Evolutionary conservation across 2,888 invertebrate genomes (phyloP), one percentile per base, ranked within the genome.

Genomic region (Carpatolechia fugitivella): DNA sequence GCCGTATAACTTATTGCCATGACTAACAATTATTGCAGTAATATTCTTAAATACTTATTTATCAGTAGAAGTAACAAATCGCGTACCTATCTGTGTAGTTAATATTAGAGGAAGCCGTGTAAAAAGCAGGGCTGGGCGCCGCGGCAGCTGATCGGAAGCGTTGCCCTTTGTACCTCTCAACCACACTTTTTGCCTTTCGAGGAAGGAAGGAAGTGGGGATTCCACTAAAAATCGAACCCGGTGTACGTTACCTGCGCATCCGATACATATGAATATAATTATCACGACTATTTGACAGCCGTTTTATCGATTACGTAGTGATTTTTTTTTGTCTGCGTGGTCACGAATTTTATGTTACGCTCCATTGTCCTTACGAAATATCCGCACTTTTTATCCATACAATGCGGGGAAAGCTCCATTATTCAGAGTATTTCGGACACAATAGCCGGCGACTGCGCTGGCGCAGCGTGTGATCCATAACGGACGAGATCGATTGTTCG

Each of bases 121-220:
- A 80, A 85, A 82, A 80, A 71, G 70, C 72, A 74, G 77, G 76
- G n/a, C n/a, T n/a, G n/a, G 85, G 85, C 85, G 74, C 83, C 76
- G 72, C 68, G 82, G 80, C 91, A 91, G 91, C 90, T 91, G 91
- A 90, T 90, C 86, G 89, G 90, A 91, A 90, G 88, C 90, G 77
- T 79, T 81, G 85, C 78, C 87, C 84, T 89, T 89, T 90, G 87
- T 89, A 61, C 71, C 74, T 74, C 75, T 74, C 71, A 74, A 82
- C 85, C 80, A 71, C 76, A 80, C 70, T 79, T 80, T 80, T 76
- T 74, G 69, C 74, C 66, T 66, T 66, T 68, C 59, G 58, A 75
- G 79, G 78, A 83, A 82, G 81, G 80, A 82, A 86, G 87, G 80
- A 87, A 83, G 76, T 71, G 57, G 57, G 60, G 59, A 62, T 55